Evolutionary conservation across 2,888 invertebrate genomes (phyloP).

Genomic region (Xylota sylvarum): DNA sequence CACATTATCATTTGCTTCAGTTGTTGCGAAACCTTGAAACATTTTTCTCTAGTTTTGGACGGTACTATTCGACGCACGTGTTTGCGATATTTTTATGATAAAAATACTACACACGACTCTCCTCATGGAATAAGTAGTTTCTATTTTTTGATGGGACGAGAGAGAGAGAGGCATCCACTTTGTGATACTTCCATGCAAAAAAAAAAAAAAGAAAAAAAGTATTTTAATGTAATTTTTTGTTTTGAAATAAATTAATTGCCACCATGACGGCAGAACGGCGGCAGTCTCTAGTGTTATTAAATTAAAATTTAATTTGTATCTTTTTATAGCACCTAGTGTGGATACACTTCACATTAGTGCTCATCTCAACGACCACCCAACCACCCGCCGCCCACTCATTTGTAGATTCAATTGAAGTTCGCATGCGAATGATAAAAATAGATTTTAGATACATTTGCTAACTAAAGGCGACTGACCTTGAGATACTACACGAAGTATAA

Average conservation of each 20-base stretch:
- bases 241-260: too few relatives aligned
- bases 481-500: background rate
- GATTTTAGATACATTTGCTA: background rate
- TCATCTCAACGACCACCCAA: background rate
- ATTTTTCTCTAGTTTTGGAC: background rate
- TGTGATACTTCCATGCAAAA: background rate
- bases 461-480: constrained; percentile 14
- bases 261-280: background rate
- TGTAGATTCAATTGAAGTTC: constrained; percentile 22
- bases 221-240: constrained; percentile 1
- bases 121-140: constrained; percentile 1
- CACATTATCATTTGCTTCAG: constrained; percentile 6
- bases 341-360: background rate
- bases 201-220: background rate
- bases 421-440: constrained; percentile 29
- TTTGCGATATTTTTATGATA: constrained; percentile 38
- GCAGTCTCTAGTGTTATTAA: constrained; percentile 14
- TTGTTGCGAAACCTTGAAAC: constrained; percentile 46
- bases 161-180: too few relatives aligned
- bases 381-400: constrained; percentile 23
- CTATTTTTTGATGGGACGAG: background rate
- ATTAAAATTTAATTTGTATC: constrained; percentile 11
- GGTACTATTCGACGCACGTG: constrained; percentile 32
- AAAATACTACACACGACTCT: constrained; percentile 1
- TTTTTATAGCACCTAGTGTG: constrained; percentile 15